Base-by-base conservation (phyloP, 2,113 vertebrate genomes). In the Athene noctua region DNA sequence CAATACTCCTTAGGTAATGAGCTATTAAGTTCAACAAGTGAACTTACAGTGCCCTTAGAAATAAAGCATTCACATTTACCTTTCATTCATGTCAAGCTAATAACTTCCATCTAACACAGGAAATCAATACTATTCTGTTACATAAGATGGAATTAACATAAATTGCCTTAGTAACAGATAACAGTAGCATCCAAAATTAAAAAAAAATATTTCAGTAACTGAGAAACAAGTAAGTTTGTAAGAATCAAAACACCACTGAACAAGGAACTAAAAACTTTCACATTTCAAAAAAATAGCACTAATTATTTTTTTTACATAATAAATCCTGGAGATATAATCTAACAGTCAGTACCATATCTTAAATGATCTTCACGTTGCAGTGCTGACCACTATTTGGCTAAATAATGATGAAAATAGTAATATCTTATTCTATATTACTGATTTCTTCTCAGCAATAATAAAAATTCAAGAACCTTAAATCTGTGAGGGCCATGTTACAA, bases 1-100 rank as follows among this genome's bases (percentile, higher is more conserved):
- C 65, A 80, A 21, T 84, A 77, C 38, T 91, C 83, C 52, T 92
- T 58, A 79, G 65, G 83, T 93, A 94, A 95, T 85, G 61, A 96
- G 88, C 51, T 92, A 79, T 89, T 93, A 94, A 87, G 68, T 68
- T 94, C 80, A 94, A 91, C 29, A 78, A 57, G 54, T 92, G 77
- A 94, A 94, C 49, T 85, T 89, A 87, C 25, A 75, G 27, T 72
- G 55, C 51, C 82, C 79, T 94, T 93, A 90, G 65, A 94, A 93
- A 88, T 77, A 74, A 3, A 90, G 30, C 23, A 74, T 78, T 96
- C 85, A 66, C 54, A 62, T 92, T 95, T 92, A 94, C 34, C 20
- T 91, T 71, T 95, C 19, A n/a, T 47, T 92, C 77, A 67, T 91
- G 77, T 72, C 65, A 84, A 88, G 40, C 86, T 91, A 94, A 81